Base-by-base conservation (phyloP, 2,888 invertebrate species). In the Aromia moschata region DNA sequence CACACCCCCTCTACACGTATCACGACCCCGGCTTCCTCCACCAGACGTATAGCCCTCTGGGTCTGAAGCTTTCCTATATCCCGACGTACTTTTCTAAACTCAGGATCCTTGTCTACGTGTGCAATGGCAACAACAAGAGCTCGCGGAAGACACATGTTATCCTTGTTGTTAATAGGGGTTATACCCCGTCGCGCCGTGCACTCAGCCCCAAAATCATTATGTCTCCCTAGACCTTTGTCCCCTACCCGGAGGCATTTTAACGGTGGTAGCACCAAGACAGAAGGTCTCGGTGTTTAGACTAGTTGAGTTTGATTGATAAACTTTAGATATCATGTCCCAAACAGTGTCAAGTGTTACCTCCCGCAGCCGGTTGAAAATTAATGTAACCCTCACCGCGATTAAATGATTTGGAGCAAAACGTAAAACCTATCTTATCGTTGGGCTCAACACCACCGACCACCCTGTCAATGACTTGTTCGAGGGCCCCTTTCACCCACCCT, bases 241-340 rank as follows among this genome's bases (percentile, higher is more conserved):
- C 18, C 18, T 37, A 3, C 56, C 56, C 0, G 1, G 5, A 9
- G 60, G 60, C 37, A 60, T 18, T 14, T 36, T 25, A 3, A 56
- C 60, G 0, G 52, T 36, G 0, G 60, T 60, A 7, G 46, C 37
- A 5, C 60, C 43, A 12, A 60, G 25, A 36, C 60, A 56, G 16
- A 64, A 71, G n/a, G 62, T 67, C 40, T 67, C 67, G 0, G 64
- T 57, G 15, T 49, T 60, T 1, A 67, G 25, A 0, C 58, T 60
- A 0, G 37, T 31, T 4, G 54, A 38, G 9, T 57, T 57, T 1
- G 46, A 52, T 38, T 57, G 52, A 18, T 52, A 52, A 2, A 57
- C 17, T 10, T 31, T 44, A n/a, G 31, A 17, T 1, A 57, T 57
- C n/a, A 17, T 30, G 4, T 16, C 5, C 45, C 45, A 57, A 1